Conservation (phyloP, 1,140 invertebrate species). For the Metaphire vulgaris region DNA sequence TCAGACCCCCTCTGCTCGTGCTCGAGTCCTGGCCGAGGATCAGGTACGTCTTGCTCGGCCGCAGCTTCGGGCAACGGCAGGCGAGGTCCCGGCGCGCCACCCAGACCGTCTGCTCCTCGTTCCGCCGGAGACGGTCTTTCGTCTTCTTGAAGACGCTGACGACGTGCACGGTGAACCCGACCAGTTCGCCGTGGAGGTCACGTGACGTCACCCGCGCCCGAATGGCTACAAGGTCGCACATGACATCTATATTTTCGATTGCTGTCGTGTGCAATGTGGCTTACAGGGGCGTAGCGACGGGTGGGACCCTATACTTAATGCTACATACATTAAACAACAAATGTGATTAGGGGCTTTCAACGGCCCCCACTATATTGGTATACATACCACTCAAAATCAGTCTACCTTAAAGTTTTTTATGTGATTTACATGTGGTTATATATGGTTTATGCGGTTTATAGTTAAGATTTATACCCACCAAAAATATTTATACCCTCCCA, state of each 20-base stretch:
- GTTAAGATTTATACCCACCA: too few species aligned
- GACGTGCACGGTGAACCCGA: conserved; percentile 75
- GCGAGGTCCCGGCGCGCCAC: conserved; percentile 73
- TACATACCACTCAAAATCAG: background rate
- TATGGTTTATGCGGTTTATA: too few species aligned
- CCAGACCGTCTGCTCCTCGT: conserved; percentile 68
- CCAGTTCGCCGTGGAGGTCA: conserved; percentile 67
- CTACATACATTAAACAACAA: too few species aligned
- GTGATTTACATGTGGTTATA: too few species aligned
- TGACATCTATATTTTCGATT: background rate
- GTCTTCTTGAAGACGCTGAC: conserved; percentile 71
- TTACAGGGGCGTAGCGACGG: background rate
- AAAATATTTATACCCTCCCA: too few species aligned
- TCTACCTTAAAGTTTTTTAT: background rate
- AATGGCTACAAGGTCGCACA: conserved; percentile 62
- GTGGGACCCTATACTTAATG: too few species aligned
- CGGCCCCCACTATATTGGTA: background rate
- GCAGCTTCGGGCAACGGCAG: conserved; percentile 93
- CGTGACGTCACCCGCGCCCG: conserved; percentile 76
- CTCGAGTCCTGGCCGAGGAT: conserved; percentile 59
- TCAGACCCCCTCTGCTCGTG: conserved; percentile 13
- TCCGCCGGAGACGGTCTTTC: conserved; percentile 58
- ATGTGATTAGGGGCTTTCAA: background rate
- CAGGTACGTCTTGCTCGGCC: conserved; percentile 59
- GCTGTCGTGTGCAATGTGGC: background rate